These are phyloP conservation scores for Plagodis dolabraria DNA, from an alignment of 2,888 invertebrate genomes.

Conservation along the genomic window DNA sequence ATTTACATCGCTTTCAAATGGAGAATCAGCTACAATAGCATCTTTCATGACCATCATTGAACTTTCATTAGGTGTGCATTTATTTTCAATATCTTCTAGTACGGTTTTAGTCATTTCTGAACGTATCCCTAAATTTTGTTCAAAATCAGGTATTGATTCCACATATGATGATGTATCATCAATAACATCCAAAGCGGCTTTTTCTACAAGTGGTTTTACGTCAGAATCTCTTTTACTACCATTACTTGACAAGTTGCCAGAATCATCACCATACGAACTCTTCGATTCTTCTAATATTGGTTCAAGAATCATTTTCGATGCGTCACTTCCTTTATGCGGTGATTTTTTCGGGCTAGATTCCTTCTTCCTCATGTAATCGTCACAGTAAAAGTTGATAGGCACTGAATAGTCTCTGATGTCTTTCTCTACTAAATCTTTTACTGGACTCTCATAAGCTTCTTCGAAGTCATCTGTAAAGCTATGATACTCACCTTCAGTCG, in stretches of 20 bases:
- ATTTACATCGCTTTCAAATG: background rate
- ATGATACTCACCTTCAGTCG: conserved; percentile 76
- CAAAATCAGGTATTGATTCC: background rate
- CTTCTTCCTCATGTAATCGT: conserved; percentile 60
- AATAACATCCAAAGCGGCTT: conserved; percentile 18
- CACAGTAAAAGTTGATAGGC: conserved; percentile 74
- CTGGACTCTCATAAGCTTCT: conserved; percentile 74
- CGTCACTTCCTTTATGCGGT: conserved; percentile 53
- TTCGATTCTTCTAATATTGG: conserved; percentile 80
- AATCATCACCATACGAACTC: conserved; percentile 68
- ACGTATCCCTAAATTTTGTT: background rate
- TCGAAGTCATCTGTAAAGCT: conserved; percentile 75
- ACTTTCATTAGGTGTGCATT: background rate
- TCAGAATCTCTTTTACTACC: conserved; percentile 30
- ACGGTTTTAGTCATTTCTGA: no score
- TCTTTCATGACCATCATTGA: background rate
- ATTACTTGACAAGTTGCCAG: conserved; percentile 48
- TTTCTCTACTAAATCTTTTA: conserved; percentile 74
- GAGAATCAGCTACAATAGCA: background rate
- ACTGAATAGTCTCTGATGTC: conserved; percentile 80
- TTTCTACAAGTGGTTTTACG: conserved; percentile 29
- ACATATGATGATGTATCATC: conserved; percentile 1
- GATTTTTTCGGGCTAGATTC: conserved; percentile 58
- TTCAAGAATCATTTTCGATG: conserved; percentile 57
- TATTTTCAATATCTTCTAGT: background rate